Percentiles rank a stretch among this genome's conserved stretches.
Conservation (phyloP, 2,797 vertebrate genomes). For the Chelonia mydas region DNA sequence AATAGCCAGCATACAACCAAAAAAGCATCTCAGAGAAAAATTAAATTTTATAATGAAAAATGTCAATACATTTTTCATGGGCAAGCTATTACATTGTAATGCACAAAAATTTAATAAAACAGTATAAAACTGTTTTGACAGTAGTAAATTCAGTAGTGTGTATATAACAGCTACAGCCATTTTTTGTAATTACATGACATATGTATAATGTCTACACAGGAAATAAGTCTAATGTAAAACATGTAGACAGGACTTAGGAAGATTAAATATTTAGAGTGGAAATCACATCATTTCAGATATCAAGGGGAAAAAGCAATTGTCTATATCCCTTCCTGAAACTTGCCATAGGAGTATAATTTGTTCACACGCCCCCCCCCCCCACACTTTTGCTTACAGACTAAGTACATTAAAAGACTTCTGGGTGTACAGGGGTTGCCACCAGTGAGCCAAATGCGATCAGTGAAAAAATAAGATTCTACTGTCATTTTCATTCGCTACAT, state of each 20-base stretch:
- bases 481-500: slow-evolving; percentile 57
- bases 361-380: slow-evolving; percentile 47
- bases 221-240: slow-evolving; percentile 56
- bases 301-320: slow-evolving; percentile 9
- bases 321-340: slow-evolving; percentile 60
- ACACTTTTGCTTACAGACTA: slow-evolving; percentile 63
- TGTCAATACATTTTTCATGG: slow-evolving; percentile 13
- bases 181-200: slow-evolving; percentile 58
- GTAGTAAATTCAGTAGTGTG: slow-evolving; percentile 11
- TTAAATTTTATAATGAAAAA: not conserved
- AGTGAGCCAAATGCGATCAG: slow-evolving; percentile 57
- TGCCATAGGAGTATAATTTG: slow-evolving; percentile 64
- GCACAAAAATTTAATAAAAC: slow-evolving; percentile 14
- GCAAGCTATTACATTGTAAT: slow-evolving; percentile 41
- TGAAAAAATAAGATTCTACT: slow-evolving; percentile 44
- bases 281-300: slow-evolving; percentile 69
- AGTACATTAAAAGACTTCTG: slow-evolving; percentile 49
- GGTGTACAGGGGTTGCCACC: slow-evolving; percentile 27
- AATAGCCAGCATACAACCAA: not conserved
- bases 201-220: slow-evolving; percentile 32
- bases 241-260: slow-evolving; percentile 19
- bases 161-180: slow-evolving; percentile 10
- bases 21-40: not conserved
- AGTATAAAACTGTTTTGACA: slow-evolving; percentile 38
- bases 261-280: slow-evolving; percentile 66